Evolutionary conservation across 2,797 vertebrate genomes (phyloP), one percentile per base, ranked within the genome.

Genomic region (Acanthis flammea): DNA sequence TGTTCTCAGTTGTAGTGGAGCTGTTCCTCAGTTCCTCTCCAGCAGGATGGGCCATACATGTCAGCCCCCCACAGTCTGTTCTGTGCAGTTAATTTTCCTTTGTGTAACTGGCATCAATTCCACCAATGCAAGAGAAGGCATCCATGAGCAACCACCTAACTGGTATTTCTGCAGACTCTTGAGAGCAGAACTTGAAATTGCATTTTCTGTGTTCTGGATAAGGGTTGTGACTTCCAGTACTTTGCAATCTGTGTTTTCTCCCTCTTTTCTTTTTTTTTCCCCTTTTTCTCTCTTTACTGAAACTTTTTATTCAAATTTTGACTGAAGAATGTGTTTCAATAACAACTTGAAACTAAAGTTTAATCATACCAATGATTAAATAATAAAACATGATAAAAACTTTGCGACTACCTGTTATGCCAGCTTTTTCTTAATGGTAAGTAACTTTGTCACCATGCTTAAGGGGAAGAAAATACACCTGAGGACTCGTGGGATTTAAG

Each of bases 181-280:
- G 18, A 83, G 53, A 71, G 28, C 45, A 77, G 65, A 39, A 45
- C 30, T 60, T 73, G 17, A 50, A 84, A 37, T n/a, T 5, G 1
- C 13, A 16, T 87, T 85, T 92, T 57, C 17, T 33, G 1, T 37
- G 14, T 73, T 65, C n/a, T 41, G 14, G 28, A 10, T 74, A 42
- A 77, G 19, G 16, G 2, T 48, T 44, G 23, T 73, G 30, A 51
- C 44, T 86, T 60, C 12, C 25, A 79, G 1, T 50, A 61, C 12
- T 44, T 86, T 7, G 47, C 15, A 35, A 4, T 47, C 35, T 86
- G 39, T 68, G 7, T 15, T 14, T 54, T 90, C 10, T 62, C 14
- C 37, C 4, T 19, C 37, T 51, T 28, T 16, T 22, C 13, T 7
- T 5, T 7, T 2, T 6, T 9, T 2, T 3, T 5, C 4, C 14